Base-by-base conservation (phyloP, 2,113 vertebrate genomes). In the Petrocephalus zakoni region DNA sequence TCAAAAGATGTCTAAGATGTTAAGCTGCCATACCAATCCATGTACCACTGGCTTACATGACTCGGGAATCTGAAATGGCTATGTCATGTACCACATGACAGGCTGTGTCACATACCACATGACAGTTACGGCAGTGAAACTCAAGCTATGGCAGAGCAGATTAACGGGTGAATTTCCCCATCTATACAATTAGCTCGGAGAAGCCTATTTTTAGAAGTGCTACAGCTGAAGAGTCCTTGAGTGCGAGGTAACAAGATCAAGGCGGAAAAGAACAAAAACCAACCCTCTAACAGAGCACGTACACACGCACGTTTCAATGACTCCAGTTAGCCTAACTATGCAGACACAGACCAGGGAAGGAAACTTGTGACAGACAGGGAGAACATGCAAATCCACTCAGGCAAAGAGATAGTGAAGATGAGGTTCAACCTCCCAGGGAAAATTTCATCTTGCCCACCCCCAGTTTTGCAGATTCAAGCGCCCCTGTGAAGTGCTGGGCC, bases 111-210 rank as follows among this genome's bases (percentile, higher is more conserved):
- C n/a, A 21, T n/a, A n/a, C 22, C 21, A 61, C 22, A n/a, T 61
- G 58, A 10, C 58, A 61, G 47, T 22, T 34, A 75, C 9, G 72
- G n/a, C 37, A 86, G 29, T 19, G 29, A 75, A 61, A 21, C 21
- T 49, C 90, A 90, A 87, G 68, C 86, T 53, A 34, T 53, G n/a
- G 22, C 47, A 89, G 72, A 89, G 84, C 91, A 91, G 94, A 94
- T 95, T 94, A 95, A 37, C 51, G 89, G 89, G n/a, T 68, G 29
- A 34, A 53, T 75, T 53, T 51, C 17, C 15, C 89, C 90, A 90
- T 88, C 51, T 72, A n/a, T 89, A 46, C 95, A 94, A 95, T 95
- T 95, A 94, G 94, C 93, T 95, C 95, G 93, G 90, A 90, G 47
- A 58, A 78, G 89, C 85, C 58, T 88, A 90, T 94, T 90, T 95